Conservation (phyloP, 92 coral and sea anemone species). For the Phenganax stokvisi region DNA sequence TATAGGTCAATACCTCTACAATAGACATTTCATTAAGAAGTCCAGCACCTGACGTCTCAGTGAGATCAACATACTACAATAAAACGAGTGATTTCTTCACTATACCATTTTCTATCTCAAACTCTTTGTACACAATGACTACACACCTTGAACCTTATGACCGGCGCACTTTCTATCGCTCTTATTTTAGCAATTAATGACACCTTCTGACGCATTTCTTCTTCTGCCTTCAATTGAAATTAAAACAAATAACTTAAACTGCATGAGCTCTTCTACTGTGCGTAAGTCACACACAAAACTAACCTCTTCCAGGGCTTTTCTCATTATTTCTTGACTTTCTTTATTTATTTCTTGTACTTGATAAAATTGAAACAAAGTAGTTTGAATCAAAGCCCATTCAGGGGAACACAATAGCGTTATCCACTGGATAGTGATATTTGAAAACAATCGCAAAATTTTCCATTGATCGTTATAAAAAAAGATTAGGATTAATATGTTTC, state of each 20-base stretch:
- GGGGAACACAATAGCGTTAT: not conserved
- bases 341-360: conserved; percentile 90
- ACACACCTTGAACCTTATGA: conserved; percentile 87
- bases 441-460: too few species aligned
- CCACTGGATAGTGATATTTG: too few species aligned
- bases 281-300: conserved; percentile 2
- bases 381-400: not conserved
- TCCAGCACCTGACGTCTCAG: conserved; percentile 97
- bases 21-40: conserved; percentile 90
- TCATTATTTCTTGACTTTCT: conserved; percentile 92
- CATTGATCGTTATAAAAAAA: too few species aligned
- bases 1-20: conserved; percentile 64
- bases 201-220: conserved; percentile 92
- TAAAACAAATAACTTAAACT: conserved; percentile 2
- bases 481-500: too few species aligned
- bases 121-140: not conserved
- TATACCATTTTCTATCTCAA: not conserved
- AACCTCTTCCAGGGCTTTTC: conserved; percentile 85
- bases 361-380: not conserved
- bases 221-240: conserved; percentile 70
- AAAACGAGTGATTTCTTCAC: not conserved
- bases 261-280: not conserved
- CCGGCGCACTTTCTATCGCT: conserved; percentile 97
- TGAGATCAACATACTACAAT: conserved; percentile 78
- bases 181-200: conserved; percentile 93